Evolutionary conservation across 2,888 invertebrate genomes (phyloP), one percentile per base, ranked within the genome.

Genomic region (Apotomis betuletana): DNA sequence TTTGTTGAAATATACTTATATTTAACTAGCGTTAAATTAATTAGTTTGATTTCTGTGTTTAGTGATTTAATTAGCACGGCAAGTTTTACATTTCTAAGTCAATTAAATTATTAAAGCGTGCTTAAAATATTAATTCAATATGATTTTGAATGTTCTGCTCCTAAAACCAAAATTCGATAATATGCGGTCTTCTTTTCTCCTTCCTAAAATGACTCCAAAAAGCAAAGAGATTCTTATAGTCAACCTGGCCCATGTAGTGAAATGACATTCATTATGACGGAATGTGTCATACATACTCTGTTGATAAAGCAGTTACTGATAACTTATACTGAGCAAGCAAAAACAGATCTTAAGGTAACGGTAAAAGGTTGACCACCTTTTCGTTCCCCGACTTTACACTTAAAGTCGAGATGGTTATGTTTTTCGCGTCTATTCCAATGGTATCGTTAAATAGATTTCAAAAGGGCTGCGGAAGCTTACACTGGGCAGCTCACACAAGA

Each of bases 301-400:
- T 52, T 13, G n/a, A 52, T 52, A 52, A 52, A 52, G 52, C 52
- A 52, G 15, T 13, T 52, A 13, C 52, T 52, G 52, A 15, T n/a
- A 52, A 52, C 13, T 52, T 52, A 52, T 52, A 52, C 52, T 52
- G 52, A 52, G 13, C 52, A 52, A 52, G 52, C 52, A 52, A 52
- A 52, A 52, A 52, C 52, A 52, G 52, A 52, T 52, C 52, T 52
- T 52, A 52, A 52, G 52, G 52, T 52, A n/a, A n/a, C n/a, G n/a
- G n/a, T n/a, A n/a, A n/a, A n/a, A n/a, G 13, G 13, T 52, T n/a
- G n/a, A n/a, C 52, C 0, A 27, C 27, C 27, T 27, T 27, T 15
- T 2, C 27, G 2, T 27, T 27, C 27, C 27, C 1, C 27, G 13
- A 52, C 52, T 27, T n/a, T n/a, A 27, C 27, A 27, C 27, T 27